Evolutionary conservation across 2,888 invertebrate genomes (phyloP), one percentile per base, ranked within the genome.

Genomic region (Gibbula magus): DNA sequence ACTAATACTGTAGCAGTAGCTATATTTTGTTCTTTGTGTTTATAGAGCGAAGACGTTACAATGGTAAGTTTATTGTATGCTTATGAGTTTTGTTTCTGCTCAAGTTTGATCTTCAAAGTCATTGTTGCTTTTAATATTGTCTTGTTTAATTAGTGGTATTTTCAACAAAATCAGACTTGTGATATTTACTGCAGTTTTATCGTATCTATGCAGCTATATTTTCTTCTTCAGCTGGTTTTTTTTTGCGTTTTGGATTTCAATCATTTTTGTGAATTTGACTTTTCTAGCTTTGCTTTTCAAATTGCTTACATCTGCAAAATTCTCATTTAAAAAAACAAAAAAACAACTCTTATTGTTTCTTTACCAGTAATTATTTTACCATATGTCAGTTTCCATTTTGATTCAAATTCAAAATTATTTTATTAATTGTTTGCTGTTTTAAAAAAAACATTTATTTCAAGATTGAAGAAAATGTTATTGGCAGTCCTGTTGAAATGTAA

Each of bases 41-140:
- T 78, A 61, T 81, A 81, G 81, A 78, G 66, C 81, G 81, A 81
- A 81, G 81, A 75, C 76, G 54, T 16, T 81, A 78, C 67, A 78
- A 78, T 52, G 81, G 81, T 81, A 81, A 81, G 81, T 81, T 18
- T 25, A 25, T 56, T 53, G 53, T 76, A 52, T 61, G 75, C 29
- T 32, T 56, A 16, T 32, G 10, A 16, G n/a, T 77, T 16, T 32
- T 53, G 54, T 32, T 53, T 39, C n/a, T 25, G 35, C 77, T 39
- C 35, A 45, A 39, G 32, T 77, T 56, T 54, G 61, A 35, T 56
- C 45, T 35, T 61, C 25, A n/a, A 70, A 70, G 70, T 70, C 70
- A 35, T 70, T 39, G 56, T 70, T 20, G 70, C 70, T 70, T 70
- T 70, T 8, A 25, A 35, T 70, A 70, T 70, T 39, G 70, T 70